Conservation (phyloP, 2,888 invertebrate species). For the Tachina fera region DNA sequence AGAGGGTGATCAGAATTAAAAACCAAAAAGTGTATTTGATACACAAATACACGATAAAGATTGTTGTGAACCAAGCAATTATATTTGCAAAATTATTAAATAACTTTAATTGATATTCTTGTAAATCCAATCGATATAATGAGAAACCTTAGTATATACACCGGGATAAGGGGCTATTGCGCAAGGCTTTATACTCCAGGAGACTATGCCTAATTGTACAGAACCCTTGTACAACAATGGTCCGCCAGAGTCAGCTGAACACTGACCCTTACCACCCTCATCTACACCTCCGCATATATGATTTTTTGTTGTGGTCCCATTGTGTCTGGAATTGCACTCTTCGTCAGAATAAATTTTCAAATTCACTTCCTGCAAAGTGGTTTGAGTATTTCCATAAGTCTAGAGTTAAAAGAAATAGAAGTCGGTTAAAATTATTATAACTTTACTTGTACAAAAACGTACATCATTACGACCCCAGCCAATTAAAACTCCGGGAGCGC, state of each 20-base stretch:
- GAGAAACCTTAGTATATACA: slow-evolving; percentile 82
- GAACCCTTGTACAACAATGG: slow-evolving; percentile 75
- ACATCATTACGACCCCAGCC: slow-evolving; percentile 81
- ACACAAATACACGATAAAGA: too few relatives aligned
- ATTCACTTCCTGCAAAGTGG: slow-evolving; percentile 80
- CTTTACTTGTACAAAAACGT: slow-evolving; percentile 13
- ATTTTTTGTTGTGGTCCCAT: slow-evolving; percentile 74
- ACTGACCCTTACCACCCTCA: slow-evolving; percentile 79
- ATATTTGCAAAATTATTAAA: not conserved
- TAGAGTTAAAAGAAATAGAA: slow-evolving; percentile 68
- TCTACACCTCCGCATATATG: slow-evolving; percentile 83
- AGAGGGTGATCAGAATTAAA: too few relatives aligned
- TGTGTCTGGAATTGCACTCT: slow-evolving; percentile 79
- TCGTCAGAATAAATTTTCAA: slow-evolving; percentile 81
- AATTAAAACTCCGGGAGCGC: slow-evolving; percentile 75
- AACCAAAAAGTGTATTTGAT: too few relatives aligned
- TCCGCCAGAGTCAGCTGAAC: slow-evolving; percentile 81
- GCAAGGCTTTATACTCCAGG: slow-evolving; percentile 83
- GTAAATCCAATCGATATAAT: slow-evolving; percentile 79
- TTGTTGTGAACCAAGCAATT: too few relatives aligned
- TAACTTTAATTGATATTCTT: slow-evolving; percentile 71
- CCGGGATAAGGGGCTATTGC: slow-evolving; percentile 81
- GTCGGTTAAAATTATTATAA: not conserved
- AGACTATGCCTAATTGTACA: slow-evolving; percentile 82
- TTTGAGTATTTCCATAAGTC: slow-evolving; percentile 79